These are phyloP conservation scores for Pseudopleuronectes americanus DNA, from an alignment of 2,797 vertebrate genomes.

Conservation along the genomic window DNA sequence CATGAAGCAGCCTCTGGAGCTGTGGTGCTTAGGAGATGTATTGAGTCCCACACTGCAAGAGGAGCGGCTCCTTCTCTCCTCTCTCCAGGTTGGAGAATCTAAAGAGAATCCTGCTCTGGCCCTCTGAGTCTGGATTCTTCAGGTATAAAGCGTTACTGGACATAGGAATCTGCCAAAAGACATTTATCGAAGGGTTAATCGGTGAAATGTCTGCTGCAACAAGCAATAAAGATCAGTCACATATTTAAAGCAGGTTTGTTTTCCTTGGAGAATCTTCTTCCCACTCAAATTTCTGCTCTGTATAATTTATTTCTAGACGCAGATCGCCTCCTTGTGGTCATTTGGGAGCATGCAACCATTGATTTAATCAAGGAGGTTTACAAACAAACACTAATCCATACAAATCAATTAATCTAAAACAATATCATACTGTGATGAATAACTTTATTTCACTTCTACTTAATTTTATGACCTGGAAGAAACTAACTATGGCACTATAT, in stretches of 20 bases:
- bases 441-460: too few relatives aligned
- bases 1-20: background rate
- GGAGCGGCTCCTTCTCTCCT: constrained; percentile 65
- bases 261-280: background rate
- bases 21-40: constrained; percentile 30
- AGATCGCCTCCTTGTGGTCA: constrained; percentile 65
- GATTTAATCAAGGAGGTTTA: background rate
- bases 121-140: constrained; percentile 49
- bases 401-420: background rate
- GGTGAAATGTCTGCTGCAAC: background rate
- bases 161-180: constrained; percentile 50
- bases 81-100: constrained; percentile 32
- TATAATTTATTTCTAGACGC: constrained; percentile 3
- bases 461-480: background rate
- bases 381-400: background rate
- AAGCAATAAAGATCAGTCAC: background rate
- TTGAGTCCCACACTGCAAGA: constrained; percentile 45
- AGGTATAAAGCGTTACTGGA: constrained; percentile 65
- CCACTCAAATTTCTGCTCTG: constrained; percentile 1
- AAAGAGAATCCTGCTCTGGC: constrained; percentile 43
- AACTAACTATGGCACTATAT: background rate
- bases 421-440: background rate
- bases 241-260: background rate
- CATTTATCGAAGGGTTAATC: background rate
- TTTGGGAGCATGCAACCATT: background rate